phyloP scores from a whole-genome alignment of 2,888 invertebrate species.

The Mythimna vitellina region DNA sequence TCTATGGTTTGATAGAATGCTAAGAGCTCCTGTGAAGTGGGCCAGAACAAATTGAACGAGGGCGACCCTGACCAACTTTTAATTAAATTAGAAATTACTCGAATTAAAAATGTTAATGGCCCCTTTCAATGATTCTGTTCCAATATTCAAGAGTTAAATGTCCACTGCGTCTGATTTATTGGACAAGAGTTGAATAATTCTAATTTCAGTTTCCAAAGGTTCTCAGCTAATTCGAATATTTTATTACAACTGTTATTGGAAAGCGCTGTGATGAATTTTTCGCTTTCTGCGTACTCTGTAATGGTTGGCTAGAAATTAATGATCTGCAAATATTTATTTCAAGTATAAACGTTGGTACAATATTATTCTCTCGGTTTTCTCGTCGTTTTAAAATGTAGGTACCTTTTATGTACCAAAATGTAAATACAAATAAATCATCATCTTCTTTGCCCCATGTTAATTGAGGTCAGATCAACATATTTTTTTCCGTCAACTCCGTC shows the following conservation, averaged over 20 bases:
- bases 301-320: constrained; percentile 15
- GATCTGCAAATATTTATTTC: constrained; percentile 25
- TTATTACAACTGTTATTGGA: constrained; percentile 29
- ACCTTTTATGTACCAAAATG: neutral
- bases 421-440: neutral
- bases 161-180: constrained; percentile 51
- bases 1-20: constrained; percentile 33
- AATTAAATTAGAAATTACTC: constrained; percentile 66
- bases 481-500: neutral
- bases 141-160: constrained; percentile 52
- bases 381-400: neutral
- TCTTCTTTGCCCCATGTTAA: neutral
- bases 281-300: constrained; percentile 14
- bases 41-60: constrained; percentile 48
- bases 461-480: neutral
- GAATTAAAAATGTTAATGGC: constrained; percentile 63
- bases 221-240: constrained; percentile 27
- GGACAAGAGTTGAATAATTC: constrained; percentile 32
- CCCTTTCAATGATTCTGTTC: constrained; percentile 55
- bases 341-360: neutral
- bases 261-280: constrained; percentile 33
- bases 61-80: constrained; percentile 58
- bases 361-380: neutral
- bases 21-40: constrained; percentile 48
- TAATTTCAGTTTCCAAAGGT: constrained; percentile 44